Conservation (phyloP, 2,797 vertebrate genomes). For the Acanthurus lineatus region DNA sequence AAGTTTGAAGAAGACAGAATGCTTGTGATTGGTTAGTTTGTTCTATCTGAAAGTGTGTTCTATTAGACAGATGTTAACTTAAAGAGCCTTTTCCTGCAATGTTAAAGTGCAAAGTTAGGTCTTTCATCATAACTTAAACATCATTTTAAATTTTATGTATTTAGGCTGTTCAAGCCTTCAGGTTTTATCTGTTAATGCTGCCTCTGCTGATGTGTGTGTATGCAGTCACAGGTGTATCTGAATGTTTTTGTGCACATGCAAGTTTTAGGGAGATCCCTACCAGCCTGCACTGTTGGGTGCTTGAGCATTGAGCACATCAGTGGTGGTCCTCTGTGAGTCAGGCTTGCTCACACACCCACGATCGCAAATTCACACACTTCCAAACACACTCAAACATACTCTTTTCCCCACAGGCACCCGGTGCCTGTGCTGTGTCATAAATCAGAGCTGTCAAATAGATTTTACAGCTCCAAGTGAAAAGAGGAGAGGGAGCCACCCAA, state of each 20-base stretch:
- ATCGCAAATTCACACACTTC: constrained; percentile 49
- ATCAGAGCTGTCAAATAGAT: constrained; percentile 84
- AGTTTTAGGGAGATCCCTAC: constrained; percentile 12
- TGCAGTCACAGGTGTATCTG: neutral
- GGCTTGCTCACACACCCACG: constrained; percentile 29
- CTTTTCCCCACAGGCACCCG: constrained; percentile 65
- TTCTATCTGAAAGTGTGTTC: too few species aligned
- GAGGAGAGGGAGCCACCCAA: constrained; percentile 74
- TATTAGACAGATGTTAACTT: too few species aligned
- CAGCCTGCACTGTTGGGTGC: constrained; percentile 43
- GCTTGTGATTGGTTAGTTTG: too few species aligned
- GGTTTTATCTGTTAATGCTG: neutral
- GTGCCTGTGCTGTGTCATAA: constrained; percentile 79
- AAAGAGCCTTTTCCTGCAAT: too few species aligned
- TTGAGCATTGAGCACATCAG: constrained; percentile 73
- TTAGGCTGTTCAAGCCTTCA: neutral
- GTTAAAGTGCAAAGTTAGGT: too few species aligned
- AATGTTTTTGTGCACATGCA: constrained; percentile 10
- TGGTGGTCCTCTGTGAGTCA: constrained; percentile 48
- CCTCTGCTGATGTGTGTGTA: neutral
- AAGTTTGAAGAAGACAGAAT: too few species aligned
- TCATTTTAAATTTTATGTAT: neutral
- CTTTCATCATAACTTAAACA: neutral
- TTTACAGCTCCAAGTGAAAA: constrained; percentile 81
- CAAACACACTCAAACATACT: constrained; percentile 70